Evolutionary conservation across 2,888 invertebrate species (phyloP), one percentile per base, ranked within the genome.

Genomic region (Brachyptera putata): DNA sequence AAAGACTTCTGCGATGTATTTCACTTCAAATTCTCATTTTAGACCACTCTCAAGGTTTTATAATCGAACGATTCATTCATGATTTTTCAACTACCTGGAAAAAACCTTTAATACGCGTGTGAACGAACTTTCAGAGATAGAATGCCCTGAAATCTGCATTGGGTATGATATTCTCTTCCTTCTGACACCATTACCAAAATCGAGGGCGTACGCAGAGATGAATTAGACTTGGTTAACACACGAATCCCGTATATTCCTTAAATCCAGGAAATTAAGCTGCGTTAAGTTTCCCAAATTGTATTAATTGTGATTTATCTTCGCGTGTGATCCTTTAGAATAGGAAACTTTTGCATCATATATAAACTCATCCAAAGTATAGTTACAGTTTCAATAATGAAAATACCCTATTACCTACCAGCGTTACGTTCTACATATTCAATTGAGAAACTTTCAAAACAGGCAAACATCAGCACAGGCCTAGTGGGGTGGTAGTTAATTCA

Each of bases 381-480:
- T 30, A 30, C 50, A 50, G 50, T n/a, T 50, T 26, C 50, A n/a
- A n/a, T 50, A 50, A 50, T 50, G 50, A 26, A n/a, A 50, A 26
- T 30, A 50, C n/a, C n/a, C n/a, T n/a, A n/a, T n/a, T n/a, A n/a
- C n/a, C n/a, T n/a, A n/a, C n/a, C n/a, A n/a, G n/a, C n/a, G n/a
- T n/a, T n/a, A n/a, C n/a, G n/a, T n/a, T n/a, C n/a, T 50, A 21
- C n/a, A 11, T 13, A 50, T 50, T 50, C 30, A 50, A 50, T n/a
- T 26, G 14, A n/a, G n/a, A n/a, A 50, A 50, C 26, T 50, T 50
- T 50, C 30, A 4, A n/a, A 34, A 50, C 50, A 50, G 30, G 30
- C 26, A 50, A 50, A 50, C 30, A 14, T 34, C 50, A 50, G 26
- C 50, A 22, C 30, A 46, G 46, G 46, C 46, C 24, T 24, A 21